Base-by-base conservation (phyloP, 2,797 vertebrate genomes). In the Schizopygopsis pylzovi region DNA sequence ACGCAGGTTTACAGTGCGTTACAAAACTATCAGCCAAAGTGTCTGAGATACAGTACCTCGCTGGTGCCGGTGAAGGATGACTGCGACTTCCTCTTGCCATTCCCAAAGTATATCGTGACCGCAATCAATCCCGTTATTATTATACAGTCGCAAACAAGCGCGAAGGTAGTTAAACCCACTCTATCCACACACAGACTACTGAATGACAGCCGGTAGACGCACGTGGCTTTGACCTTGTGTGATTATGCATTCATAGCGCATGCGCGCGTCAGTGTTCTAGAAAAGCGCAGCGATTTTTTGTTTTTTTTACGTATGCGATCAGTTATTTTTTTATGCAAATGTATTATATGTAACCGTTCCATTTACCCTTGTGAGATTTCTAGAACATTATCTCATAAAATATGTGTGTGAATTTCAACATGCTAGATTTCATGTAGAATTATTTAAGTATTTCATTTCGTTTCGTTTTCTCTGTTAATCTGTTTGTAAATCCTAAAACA, bases 11-110 rank as follows among this genome's bases (percentile, higher is more conserved):
- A 20, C 52, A 28, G 3, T 10, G n/a, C 1, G 7, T n/a, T 25
- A n/a, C 15, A 33, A 28, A 77, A 87, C 71, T 77, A 49, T 52
- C 22, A 49, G 7, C 16, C 15, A 70, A 68, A 15, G 3, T 63
- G 59, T 25, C 12, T 13, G 22, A 37, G 67, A 89, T 91, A 95
- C 41, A 43, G 41, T 43, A 43, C 95, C 94, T 95, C 25, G 91
- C 87, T 39, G 92, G 83, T 65, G 94, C 91, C 7, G 84, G 6
- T 10, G 94, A 87, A 39, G 92, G 8, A 1, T 92, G 92, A 79
- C 94, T 95, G 88, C 95, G 95, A 83, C 94, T 92, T 91, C 95
- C 95, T 93, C 95, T 91, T 20, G 92, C 91, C 95, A 95, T 95
- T 54, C 82, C 79, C 41, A 56, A 68, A 16, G 63, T 56, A 28